A percentile compares a stretch with the other conserved stretches of the same genome.
Evolutionary conservation across 2,113 vertebrate species (phyloP).

Genomic region (Xiphias gladius): DNA sequence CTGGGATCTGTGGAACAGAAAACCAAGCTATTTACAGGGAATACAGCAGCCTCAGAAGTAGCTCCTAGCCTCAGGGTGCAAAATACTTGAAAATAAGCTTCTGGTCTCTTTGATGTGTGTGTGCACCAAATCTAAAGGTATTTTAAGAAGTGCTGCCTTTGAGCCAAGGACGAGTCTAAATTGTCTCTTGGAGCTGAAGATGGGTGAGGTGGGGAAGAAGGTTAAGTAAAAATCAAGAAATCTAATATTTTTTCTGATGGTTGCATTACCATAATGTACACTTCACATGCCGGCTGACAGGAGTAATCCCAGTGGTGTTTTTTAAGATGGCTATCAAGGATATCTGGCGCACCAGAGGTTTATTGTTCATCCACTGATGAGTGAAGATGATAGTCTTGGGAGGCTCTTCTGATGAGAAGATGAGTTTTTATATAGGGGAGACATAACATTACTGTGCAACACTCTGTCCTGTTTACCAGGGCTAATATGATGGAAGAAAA

Average conservation of each 20-base stretch:
- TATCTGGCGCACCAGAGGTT: conserved; percentile 63
- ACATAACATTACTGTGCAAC: conserved; percentile 57
- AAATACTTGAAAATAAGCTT: conserved; percentile 87
- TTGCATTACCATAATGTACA: conserved; percentile 72
- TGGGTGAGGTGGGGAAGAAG: conserved; percentile 63
- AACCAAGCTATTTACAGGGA: conserved; percentile 84
- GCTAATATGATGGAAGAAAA: conserved; percentile 76
- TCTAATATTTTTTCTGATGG: conserved; percentile 64
- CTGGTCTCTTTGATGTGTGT: conserved; percentile 85
- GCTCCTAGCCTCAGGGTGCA: conserved; percentile 79
- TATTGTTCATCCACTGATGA: conserved; percentile 74
- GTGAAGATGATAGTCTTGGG: conserved; percentile 67
- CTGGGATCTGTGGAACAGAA: conserved; percentile 75
- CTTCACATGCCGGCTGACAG: conserved; percentile 66
- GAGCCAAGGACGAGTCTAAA: conserved; percentile 85
- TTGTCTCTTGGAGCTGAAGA: conserved; percentile 78
- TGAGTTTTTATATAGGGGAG: conserved; percentile 69
- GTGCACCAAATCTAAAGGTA: conserved; percentile 84
- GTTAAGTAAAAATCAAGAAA: conserved; percentile 79
- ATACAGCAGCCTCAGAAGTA: conserved; percentile 80
- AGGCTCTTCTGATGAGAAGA: conserved; percentile 65
- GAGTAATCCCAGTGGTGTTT: conserved; percentile 60
- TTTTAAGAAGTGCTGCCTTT: conserved; percentile 83
- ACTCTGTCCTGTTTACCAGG: conserved; percentile 70
- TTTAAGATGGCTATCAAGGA: conserved; percentile 66